Percentiles rank a stretch among this genome's conserved stretches.
Conservation (phyloP, 2,113 vertebrate genomes). For the Aldabrachelys gigantea region DNA sequence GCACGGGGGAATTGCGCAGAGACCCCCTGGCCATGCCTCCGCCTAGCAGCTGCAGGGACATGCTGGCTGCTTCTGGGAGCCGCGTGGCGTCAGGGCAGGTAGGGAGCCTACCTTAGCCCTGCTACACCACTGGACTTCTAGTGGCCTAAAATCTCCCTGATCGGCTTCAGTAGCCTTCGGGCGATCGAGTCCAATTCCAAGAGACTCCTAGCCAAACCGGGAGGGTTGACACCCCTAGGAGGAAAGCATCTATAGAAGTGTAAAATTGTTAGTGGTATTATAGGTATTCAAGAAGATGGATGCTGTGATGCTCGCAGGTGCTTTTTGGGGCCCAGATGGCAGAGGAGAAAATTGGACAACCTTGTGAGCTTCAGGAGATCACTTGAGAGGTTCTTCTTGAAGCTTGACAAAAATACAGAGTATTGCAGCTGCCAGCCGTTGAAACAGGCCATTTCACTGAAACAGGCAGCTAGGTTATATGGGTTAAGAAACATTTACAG, state of each 20-base stretch:
- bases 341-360: background rate
- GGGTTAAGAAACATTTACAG: background rate
- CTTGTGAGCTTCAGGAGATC: background rate
- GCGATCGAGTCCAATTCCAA: no score
- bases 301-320: background rate
- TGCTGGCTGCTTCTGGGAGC: no score
- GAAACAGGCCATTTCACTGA: background rate
- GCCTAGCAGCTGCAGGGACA: no score
- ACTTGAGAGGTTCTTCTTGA: background rate
- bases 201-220: no score
- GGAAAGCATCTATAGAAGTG: slow-evolving; percentile 16
- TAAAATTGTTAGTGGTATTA: slow-evolving; percentile 34
- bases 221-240: background rate
- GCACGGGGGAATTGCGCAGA: no score
- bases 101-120: no score
- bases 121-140: no score
- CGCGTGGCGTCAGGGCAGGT: no score
- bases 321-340: background rate
- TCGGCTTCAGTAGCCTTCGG: no score
- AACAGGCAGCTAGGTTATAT: background rate
- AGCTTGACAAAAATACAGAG: background rate
- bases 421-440: background rate
- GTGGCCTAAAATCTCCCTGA: no score
- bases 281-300: slow-evolving; percentile 14
- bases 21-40: no score